Conservation (phyloP, 1,140 invertebrate species). For the Pseudomyrmex dendroicus region DNA sequence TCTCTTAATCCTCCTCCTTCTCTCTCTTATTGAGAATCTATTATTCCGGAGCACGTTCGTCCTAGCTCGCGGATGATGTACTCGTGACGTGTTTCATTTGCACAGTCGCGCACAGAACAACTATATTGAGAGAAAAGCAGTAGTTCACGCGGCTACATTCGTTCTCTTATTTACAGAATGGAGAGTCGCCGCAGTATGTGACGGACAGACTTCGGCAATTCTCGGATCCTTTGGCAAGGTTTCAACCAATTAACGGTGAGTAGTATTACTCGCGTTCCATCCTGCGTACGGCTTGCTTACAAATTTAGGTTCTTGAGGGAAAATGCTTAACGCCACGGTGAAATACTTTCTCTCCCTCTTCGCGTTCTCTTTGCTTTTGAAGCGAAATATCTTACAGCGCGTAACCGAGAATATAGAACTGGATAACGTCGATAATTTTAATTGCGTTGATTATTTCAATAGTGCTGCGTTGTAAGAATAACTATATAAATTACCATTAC, state of each 20-base stretch:
- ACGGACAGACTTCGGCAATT: constrained; percentile 85
- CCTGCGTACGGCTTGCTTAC: constrained; percentile 38
- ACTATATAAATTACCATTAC: no score
- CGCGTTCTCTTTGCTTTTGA: not conserved
- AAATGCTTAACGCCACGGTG: constrained; percentile 21
- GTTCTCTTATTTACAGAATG: constrained; percentile 81
- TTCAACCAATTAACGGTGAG: constrained; percentile 86
- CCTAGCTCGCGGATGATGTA: constrained; percentile 13
- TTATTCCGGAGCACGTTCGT: constrained; percentile 31
- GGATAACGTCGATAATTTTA: not conserved
- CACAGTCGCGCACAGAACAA: constrained; percentile 12
- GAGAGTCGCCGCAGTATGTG: constrained; percentile 83
- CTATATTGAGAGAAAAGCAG: constrained; percentile 7
- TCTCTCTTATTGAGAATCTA: constrained; percentile 26
- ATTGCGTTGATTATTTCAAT: not conserved
- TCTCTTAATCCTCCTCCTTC: not conserved
- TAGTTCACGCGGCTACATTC: constrained; percentile 14
- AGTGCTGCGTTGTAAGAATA: no score
- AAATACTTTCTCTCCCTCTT: not conserved
- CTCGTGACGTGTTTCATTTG: constrained; percentile 49
- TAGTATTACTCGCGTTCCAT: constrained; percentile 71
- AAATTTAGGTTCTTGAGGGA: constrained; percentile 51
- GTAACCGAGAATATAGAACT: no score
- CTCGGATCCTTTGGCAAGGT: constrained; percentile 85
- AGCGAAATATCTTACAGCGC: not conserved